These are phyloP conservation scores for Ahaetulla prasina DNA, from an alignment of 2,113 vertebrate genomes.

Conservation along the genomic window DNA sequence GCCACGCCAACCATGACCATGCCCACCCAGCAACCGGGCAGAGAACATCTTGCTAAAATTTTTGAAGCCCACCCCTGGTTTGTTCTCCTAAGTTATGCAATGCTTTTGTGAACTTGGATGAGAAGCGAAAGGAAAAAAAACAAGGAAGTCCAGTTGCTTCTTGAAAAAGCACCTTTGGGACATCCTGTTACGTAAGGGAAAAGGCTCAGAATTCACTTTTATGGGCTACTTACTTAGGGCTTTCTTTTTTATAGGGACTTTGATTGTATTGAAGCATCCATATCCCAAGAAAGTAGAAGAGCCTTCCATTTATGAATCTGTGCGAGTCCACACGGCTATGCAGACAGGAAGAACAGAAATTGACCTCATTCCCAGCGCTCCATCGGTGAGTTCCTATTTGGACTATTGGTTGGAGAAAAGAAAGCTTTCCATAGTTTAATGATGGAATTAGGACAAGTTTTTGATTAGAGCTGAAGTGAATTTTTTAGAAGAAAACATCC, in stretches of 20 bases:
- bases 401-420: background rate
- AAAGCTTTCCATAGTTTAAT: background rate
- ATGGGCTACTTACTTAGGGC: background rate
- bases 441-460: background rate
- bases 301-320: constrained; percentile 92
- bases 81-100: too few species aligned
- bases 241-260: constrained; percentile 62
- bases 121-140: too few species aligned
- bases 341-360: constrained; percentile 82
- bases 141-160: too few species aligned
- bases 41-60: too few species aligned
- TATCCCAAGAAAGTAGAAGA: constrained; percentile 90
- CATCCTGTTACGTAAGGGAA: background rate
- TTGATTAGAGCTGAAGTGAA: background rate
- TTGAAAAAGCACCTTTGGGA: too few species aligned
- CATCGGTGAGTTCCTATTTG: constrained; percentile 75
- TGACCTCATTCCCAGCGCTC: constrained; percentile 84
- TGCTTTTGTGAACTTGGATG: too few species aligned
- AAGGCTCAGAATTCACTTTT: background rate
- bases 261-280: constrained; percentile 78
- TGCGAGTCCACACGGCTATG: constrained; percentile 94
- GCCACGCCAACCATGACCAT: too few species aligned
- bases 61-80: too few species aligned
- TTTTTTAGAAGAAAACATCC: background rate
- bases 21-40: too few species aligned